These are phyloP conservation scores for Acleris holmiana DNA, from an alignment of 2,888 invertebrate genomes.

Conservation along the genomic window DNA sequence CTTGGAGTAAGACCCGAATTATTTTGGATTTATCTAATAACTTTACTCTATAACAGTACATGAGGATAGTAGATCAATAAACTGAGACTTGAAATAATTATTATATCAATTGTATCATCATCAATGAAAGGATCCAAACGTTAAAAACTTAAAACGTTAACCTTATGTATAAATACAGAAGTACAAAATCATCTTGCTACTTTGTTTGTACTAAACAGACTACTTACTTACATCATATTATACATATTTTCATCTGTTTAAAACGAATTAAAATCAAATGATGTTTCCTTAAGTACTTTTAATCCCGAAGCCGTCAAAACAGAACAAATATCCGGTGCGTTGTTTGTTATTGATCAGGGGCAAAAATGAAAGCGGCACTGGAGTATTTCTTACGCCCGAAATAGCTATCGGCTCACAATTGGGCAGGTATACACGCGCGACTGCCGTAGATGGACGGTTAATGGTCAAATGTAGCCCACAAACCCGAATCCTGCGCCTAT, in stretches of 20 bases:
- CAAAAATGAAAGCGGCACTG: slow-evolving; percentile 73
- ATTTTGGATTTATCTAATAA: slow-evolving; percentile 30
- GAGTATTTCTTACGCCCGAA: slow-evolving; percentile 73
- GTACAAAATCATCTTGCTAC: too few relatives aligned
- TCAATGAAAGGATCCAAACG: too few relatives aligned
- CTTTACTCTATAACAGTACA: not conserved
- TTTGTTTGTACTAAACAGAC: not conserved
- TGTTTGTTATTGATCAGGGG: slow-evolving; percentile 70
- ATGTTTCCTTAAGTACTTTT: slow-evolving; percentile 59
- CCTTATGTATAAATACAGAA: too few relatives aligned
- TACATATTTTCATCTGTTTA: slow-evolving; percentile 34
- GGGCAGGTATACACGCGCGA: slow-evolving; percentile 60
- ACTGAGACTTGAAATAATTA: not conserved
- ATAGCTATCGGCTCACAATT: slow-evolving; percentile 76
- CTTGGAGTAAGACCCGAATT: slow-evolving; percentile 10
- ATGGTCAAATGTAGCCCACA: slow-evolving; percentile 53
- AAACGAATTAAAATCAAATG: slow-evolving; percentile 44
- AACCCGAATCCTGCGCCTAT: slow-evolving; percentile 62
- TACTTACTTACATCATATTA: not conserved
- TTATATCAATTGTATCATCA: not conserved
- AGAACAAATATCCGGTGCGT: slow-evolving; percentile 66
- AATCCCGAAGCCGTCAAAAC: slow-evolving; percentile 67
- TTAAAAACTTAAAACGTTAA: too few relatives aligned
- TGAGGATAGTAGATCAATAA: not conserved
- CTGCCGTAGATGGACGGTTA: slow-evolving; percentile 44